Evolutionary conservation across 1,140 invertebrate genomes (phyloP), one percentile per base, ranked within the genome.

Genomic region (Agrypnia vestita): DNA sequence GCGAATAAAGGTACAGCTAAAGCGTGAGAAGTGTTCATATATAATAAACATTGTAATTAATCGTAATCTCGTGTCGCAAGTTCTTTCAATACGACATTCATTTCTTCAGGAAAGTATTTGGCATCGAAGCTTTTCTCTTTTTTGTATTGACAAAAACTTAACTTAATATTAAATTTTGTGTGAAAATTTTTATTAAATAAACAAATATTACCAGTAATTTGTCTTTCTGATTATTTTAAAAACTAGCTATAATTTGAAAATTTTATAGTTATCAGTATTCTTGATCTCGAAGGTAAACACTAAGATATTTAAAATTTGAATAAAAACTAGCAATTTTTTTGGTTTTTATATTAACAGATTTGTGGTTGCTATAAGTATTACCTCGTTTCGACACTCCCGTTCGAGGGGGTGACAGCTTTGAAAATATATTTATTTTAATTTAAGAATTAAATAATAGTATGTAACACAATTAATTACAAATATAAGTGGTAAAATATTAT

Each of bases 1-100:
- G 53, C 21, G 17, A 72, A 69, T 44, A 69, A 78, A 78, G 76
- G 76, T 78, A 78, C 53, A 51, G 62, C 62, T 49, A 74, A 74
- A 74, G 71, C 53, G 71, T 74, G 67, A 74, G 25, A 56, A 56
- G 71, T 56, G 71, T 17, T 74, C 25, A 64, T 47, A 49, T 7
- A 47, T 47, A 47, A 71, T 71, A 47, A 47, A 47, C 43, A 71
- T 21, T 71, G 9, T 13, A 25, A 64, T 13, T 51, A 13, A 13
- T 15, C 61, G 17, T 64, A 43, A 64, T 64, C 35, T 12, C 21
- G 47, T 55, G 19, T 55, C 69, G 35, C 25, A 73, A 56, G 43
- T 43, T 21, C 35, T 74, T 74, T 74, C 71, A 35, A 44, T 56
- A 44, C 13, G 25, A 21, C 17, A 43, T 74, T 74, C 11, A 74